phyloP scores from a whole-genome alignment of 1,140 invertebrate genomes.

The Aphelinus certus region DNA sequence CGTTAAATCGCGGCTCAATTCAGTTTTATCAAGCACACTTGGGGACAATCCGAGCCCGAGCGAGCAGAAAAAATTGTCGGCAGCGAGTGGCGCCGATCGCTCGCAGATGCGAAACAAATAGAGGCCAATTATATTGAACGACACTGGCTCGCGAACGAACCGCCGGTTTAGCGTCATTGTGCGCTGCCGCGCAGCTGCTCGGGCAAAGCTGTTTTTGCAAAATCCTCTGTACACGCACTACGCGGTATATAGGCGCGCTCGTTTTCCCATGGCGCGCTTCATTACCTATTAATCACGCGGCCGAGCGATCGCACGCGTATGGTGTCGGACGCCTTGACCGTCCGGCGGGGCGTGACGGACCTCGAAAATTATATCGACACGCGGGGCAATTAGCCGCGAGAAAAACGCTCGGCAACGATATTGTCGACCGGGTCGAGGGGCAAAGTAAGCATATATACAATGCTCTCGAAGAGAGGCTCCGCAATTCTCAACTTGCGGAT shows the following conservation, averaged over 20 bases:
- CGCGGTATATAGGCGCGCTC: neutral
- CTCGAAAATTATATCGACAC: slow-evolving; percentile 8
- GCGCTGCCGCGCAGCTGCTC: neutral
- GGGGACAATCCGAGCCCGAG: too few species aligned
- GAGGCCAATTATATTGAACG: slow-evolving; percentile 4
- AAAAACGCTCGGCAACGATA: too few species aligned
- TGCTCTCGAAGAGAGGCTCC: too few species aligned
- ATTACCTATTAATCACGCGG: too few species aligned
- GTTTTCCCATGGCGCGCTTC: neutral
- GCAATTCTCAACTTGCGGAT: too few species aligned
- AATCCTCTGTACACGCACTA: slow-evolving; percentile 1
- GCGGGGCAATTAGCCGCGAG: neutral
- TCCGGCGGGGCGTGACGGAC: neutral
- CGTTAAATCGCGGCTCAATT: too few species aligned
- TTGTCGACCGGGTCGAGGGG: too few species aligned
- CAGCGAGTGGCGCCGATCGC: neutral
- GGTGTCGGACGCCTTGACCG: neutral
- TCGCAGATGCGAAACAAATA: neutral
- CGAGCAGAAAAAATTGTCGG: too few species aligned
- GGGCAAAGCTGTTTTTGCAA: neutral
- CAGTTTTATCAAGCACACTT: too few species aligned
- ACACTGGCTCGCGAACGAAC: slow-evolving; percentile 26
- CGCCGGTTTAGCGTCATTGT: slow-evolving; percentile 10
- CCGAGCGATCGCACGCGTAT: too few species aligned
- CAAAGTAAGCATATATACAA: too few species aligned